A percentile compares a stretch with the other conserved stretches of the same genome.
Conservation (phyloP, 2,113 vertebrate species). For the Penelope pileata region DNA sequence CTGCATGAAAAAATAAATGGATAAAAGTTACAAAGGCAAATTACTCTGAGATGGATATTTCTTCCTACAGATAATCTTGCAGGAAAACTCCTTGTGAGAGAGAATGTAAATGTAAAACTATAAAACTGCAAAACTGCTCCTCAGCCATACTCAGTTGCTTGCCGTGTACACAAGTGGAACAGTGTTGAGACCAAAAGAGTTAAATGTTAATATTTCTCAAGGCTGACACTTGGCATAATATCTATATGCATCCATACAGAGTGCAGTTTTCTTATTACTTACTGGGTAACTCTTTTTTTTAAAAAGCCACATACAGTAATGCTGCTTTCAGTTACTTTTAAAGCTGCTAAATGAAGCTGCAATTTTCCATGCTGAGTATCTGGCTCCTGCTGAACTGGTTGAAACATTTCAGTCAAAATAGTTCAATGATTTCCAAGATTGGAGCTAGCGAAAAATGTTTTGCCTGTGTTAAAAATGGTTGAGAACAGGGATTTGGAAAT, state of each 20-base stretch:
- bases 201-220: background rate
- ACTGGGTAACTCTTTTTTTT: background rate
- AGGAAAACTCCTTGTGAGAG: background rate
- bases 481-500: background rate
- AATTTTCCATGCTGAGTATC: background rate
- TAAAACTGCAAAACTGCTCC: background rate
- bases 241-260: background rate
- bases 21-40: background rate
- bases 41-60: background rate
- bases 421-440: background rate
- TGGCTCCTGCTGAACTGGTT: background rate
- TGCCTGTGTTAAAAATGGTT: background rate
- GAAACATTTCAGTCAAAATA: slow-evolving; percentile 7
- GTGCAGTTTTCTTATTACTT: background rate
- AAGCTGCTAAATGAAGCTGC: background rate
- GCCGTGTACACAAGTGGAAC: background rate
- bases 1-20: slow-evolving; percentile 37
- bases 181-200: background rate
- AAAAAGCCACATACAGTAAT: background rate
- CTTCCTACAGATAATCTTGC: background rate
- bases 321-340: background rate
- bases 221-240: background rate
- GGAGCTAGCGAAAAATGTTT: background rate
- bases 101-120: background rate
- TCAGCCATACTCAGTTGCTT: background rate